Evolutionary conservation across 1,140 invertebrate species (phyloP).

Genomic region (Heliconius hermathena): DNA sequence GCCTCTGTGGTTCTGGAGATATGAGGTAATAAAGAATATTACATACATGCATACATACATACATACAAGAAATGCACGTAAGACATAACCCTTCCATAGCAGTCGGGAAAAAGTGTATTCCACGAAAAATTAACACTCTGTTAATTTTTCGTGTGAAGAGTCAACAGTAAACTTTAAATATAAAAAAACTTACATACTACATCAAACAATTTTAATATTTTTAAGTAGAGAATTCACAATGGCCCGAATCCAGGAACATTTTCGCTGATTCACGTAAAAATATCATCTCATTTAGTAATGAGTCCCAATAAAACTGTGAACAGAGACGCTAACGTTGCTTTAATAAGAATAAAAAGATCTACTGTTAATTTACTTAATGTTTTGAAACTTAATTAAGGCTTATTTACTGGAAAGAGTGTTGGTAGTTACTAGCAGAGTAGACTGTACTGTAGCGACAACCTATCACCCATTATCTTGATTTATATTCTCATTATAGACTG

Average conservation of each 20-base stretch:
- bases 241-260: background rate
- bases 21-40: no score
- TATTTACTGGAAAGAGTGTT: background rate
- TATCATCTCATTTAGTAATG: conserved; percentile 11
- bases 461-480: conserved; percentile 2
- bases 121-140: no score
- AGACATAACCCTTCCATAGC: no score
- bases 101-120: no score
- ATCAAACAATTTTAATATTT: background rate
- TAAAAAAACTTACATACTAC: no score
- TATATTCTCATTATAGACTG: background rate
- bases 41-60: no score
- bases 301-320: conserved; percentile 1
- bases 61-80: no score
- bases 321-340: conserved; percentile 2
- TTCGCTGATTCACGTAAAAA: conserved; percentile 11
- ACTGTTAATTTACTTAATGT: conserved; percentile 11
- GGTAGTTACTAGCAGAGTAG: background rate
- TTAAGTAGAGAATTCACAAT: background rate
- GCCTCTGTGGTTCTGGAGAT: no score
- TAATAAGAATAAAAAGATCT: conserved; percentile 2
- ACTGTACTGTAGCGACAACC: background rate
- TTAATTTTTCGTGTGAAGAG: no score
- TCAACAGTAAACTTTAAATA: no score
- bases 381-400: conserved; percentile 6